Evolutionary conservation across 2,888 invertebrate genomes (phyloP), one percentile per base, ranked within the genome.

Genomic region (Flexamia atlantica): DNA sequence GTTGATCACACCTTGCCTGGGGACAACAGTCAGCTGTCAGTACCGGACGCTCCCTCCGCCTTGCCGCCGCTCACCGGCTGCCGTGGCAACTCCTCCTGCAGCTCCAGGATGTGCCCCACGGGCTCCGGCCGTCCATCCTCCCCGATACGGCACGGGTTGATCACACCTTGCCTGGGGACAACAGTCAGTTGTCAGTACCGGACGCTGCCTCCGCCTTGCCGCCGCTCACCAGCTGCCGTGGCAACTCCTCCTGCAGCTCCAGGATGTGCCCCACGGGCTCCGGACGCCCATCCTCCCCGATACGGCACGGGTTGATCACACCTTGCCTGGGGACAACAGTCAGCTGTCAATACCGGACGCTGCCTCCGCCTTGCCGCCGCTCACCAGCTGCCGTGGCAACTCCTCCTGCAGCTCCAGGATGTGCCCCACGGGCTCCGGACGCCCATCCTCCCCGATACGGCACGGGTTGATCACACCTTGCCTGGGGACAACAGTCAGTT

Each of bases 221-320:
- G 4, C 79, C 79, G 57, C 79, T 17, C 53, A 79, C 79, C 64
- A 28, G 92, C 86, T 93, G 92, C 88, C 92, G 89, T 87, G 94
- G 91, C 88, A 94, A 88, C 86, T 92, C 93, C 84, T 96, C 95
- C 87, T 96, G 94, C 85, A 98, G 90, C 90, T 99, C 94, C 1
- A 97, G 90, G 72, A 99, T 95, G 89, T 99, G 98, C 60, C 95
- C 95, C 28, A 99, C 92, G 0, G 98, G 95, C 88, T 95, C 93
- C 3, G 98, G 98, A 83, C 95, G 94, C 0, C 99, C 99, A 91
- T 99, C 98, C 57, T 94, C 93, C 0, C 97, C 98, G 28, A 99
- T 94, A 23, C 94, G 92, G 88, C 97, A 97, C 3, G 99, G 99
- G 89, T 95, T 94, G 82, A 99, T 94, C 14, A 97, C 90, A 4